Evolutionary conservation across 1,140 invertebrate genomes (phyloP), one percentile per base, ranked within the genome.

Genomic region (Drosophila mojavensis): DNA sequence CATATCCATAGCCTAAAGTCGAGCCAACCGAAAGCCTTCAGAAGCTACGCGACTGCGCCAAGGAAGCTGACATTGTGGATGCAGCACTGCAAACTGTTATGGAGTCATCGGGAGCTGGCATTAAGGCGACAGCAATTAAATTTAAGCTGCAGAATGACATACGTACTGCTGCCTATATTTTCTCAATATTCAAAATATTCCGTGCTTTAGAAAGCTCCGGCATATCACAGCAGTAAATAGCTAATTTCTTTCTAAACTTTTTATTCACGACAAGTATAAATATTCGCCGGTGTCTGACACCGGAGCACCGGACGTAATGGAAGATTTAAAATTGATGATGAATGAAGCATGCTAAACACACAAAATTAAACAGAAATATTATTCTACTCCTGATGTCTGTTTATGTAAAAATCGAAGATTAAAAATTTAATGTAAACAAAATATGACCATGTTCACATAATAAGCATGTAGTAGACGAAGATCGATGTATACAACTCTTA

Each of bases 111-210:
- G 93, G 92, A 15, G 13, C 62, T 13, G 94, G 96, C 76, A 97
- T 98, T 59, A 96, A 96, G 93, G 91, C 93, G 30, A 95, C 95
- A 2, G 95, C 95, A 10, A 93, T 95, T 91, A 94, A 95, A 77
- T 95, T 96, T 93, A 94, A 96, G 65, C 92, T 98, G 4, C 96
- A 96, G 33, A 92, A 97, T 54, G 97, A 98, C 92, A 82, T 98
- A 13, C 94, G 97, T 28, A 97, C 96, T 24, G 97, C 97, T 17
- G 97, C 96, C 3, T 98, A 97, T 92, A 95, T 96, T 36, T 96
- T 95, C 53, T 94, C 96, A 1, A 95, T 98, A 47, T 95, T 96
- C 75, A 98, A 97, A 89, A 97, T 98, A 71, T 98, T 97, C 92
- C 94, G 94, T 67, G 96, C 96, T 4, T 96, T 97, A 83, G 94